A percentile compares a stretch with the other conserved stretches of the same genome.
Evolutionary conservation across 2,888 invertebrate genomes (phyloP).

Genomic region (Drosophila helvetica): DNA sequence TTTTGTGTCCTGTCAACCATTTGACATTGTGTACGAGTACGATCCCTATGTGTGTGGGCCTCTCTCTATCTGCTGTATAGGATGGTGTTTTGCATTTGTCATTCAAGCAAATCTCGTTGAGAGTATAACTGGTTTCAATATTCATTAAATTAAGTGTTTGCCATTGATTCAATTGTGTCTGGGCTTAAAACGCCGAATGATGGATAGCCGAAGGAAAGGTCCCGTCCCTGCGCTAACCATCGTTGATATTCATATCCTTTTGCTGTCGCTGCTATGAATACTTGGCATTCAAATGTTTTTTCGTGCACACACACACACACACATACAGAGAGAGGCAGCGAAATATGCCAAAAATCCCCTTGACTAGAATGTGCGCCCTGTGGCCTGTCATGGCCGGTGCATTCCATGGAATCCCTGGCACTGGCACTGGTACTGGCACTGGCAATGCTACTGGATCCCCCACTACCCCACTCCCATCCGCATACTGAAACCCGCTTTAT

Average conservation of each 20-base stretch:
- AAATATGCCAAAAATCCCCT: slow-evolving; percentile 36
- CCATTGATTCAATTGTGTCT: slow-evolving; percentile 36
- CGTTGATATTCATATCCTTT: slow-evolving; percentile 18
- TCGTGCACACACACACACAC: slow-evolving; percentile 25
- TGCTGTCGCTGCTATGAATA: slow-evolving; percentile 36
- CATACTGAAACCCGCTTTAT: slow-evolving; percentile 13
- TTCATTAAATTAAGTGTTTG: slow-evolving; percentile 45
- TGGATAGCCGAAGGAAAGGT: slow-evolving; percentile 14
- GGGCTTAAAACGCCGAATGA: slow-evolving; percentile 33
- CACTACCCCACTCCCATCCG: slow-evolving; percentile 17
- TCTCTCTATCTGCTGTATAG: slow-evolving; percentile 9
- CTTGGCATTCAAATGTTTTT: slow-evolving; percentile 41
- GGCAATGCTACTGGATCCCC: slow-evolving; percentile 9
- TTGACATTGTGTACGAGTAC: slow-evolving; percentile 24
- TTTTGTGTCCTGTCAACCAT: slow-evolving; percentile 22
- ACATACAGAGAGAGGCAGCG: slow-evolving; percentile 8
- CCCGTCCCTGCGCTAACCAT: neutral
- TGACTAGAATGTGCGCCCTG: slow-evolving; percentile 43
- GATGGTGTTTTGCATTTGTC: slow-evolving; percentile 4
- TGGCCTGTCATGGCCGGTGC: slow-evolving; percentile 50
- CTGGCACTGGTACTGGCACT: slow-evolving; percentile 23
- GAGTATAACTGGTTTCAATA: slow-evolving; percentile 46
- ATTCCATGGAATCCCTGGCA: slow-evolving; percentile 33
- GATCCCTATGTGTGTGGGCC: slow-evolving; percentile 1
- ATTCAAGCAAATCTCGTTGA: slow-evolving; percentile 43